These are phyloP conservation scores for Platyrinchus mystaceus DNA, from an alignment of 2,797 vertebrate genomes.

Conservation along the genomic window DNA sequence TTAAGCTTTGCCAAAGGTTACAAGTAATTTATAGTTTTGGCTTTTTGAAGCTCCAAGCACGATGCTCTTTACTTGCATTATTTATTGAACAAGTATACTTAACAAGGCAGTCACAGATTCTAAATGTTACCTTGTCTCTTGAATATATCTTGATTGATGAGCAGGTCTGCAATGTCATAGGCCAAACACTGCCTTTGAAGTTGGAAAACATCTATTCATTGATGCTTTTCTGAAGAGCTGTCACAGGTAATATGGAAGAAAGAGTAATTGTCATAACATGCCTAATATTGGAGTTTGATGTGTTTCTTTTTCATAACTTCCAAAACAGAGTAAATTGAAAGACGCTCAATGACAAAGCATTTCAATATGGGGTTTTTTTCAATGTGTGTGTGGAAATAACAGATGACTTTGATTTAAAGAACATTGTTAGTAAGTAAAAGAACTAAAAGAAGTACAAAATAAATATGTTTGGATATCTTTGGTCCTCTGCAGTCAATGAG, in stretches of 20 bases:
- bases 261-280: conserved; percentile 22
- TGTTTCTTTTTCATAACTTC: neutral
- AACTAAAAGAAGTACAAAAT: neutral
- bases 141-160: neutral
- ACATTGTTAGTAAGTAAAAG: neutral
- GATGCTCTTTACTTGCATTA: neutral
- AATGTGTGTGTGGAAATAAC: neutral
- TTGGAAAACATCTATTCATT: conserved; percentile 19
- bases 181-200: conserved; percentile 36
- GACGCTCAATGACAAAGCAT: neutral
- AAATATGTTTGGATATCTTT: neutral
- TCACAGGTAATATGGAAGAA: neutral
- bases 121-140: neutral
- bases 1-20: conserved; percentile 20
- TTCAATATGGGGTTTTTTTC: neutral
- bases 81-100: conserved; percentile 2
- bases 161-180: conserved; percentile 20
- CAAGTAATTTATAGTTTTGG: conserved; percentile 27
- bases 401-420: neutral
- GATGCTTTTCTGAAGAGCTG: conserved; percentile 24
- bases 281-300: neutral
- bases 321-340: neutral
- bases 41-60: conserved; percentile 2
- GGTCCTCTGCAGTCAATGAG: neutral
- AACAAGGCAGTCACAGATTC: neutral